phyloP scores from a whole-genome alignment of 2,797 vertebrate species.

The Nyctalus aviator region DNA sequence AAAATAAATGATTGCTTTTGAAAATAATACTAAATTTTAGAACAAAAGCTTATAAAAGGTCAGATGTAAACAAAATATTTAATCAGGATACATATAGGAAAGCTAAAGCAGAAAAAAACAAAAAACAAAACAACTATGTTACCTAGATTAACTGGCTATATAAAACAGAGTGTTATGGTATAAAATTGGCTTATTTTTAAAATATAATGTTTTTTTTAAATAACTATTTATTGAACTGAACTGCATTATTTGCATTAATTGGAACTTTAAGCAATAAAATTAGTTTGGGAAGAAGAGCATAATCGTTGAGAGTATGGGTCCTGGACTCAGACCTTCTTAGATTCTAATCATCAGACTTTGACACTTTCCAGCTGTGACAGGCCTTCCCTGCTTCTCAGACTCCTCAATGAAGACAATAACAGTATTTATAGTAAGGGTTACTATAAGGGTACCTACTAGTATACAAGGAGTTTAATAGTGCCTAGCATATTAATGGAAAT shows the following conservation, averaged over 20 bases:
- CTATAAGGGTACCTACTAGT: not conserved
- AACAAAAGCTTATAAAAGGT: not conserved
- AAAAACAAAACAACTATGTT: not conserved
- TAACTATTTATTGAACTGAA: not conserved
- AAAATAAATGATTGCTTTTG: not conserved
- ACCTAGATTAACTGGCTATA: not conserved
- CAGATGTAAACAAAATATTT: not conserved
- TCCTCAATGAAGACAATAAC: not conserved
- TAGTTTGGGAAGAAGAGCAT: not conserved
- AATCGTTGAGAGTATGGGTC: not conserved
- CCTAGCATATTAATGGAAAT: not conserved
- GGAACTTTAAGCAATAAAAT: slow-evolving; percentile 16
- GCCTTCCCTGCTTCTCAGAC: not conserved
- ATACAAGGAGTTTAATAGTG: not conserved
- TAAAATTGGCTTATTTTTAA: not conserved
- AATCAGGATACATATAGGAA: not conserved
- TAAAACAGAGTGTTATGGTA: not conserved
- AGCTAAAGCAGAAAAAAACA: not conserved
- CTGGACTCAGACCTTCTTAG: not conserved
- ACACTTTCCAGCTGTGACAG: not conserved
- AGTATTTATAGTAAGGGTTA: not conserved
- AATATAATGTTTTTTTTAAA: not conserved
- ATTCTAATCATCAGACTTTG: not conserved
- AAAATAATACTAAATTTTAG: not conserved
- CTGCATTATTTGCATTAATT: not conserved